Evolutionary conservation across 2,888 invertebrate species (phyloP), one percentile per base, ranked within the genome.

Genomic region (Xanthorhoe designata): DNA sequence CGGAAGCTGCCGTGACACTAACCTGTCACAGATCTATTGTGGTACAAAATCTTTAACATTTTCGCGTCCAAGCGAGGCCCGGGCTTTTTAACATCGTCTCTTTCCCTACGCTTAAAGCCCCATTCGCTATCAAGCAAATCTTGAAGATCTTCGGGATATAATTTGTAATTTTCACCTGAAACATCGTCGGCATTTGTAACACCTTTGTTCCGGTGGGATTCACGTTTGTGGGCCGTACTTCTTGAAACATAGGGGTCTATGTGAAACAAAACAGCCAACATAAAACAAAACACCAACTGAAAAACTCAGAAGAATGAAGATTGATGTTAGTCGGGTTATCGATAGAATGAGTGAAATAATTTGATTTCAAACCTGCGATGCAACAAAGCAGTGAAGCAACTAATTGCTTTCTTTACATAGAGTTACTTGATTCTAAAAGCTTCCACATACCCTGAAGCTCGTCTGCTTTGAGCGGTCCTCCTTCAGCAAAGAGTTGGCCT

Each of bases 81-180:
- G n/a, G 98, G 98, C 92, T 98, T 98, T 93, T 98, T 98, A 58
- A 98, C 98, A 91, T 98, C 98, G 73, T 98, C 94, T 80, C 98
- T 94, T 94, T 98, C 98, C 78, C 96, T 96, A 79, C 98, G 95
- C 78, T 97, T 96, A 93, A 98, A 98, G 71, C 97, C 97, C 89
- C 95, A 94, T 91, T 95, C 95, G 82, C 94, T 94, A 85, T 95
- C 94, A 83, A 96, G 85, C 73, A 95, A 90, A 82, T 94, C 94
- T 82, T 94, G 94, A 73, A 95, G 91, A 80, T 95, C 94, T 80
- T 87, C 90, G 79, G 87, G 87, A 88, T 86, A 87, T 85, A 90
- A 87, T 85, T 90, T 88, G 75, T 89, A 87, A 89, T 85, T 91
- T 89, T 92, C 92, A 92, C 92, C 93, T 93, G 93, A 92, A 93